Percentiles rank a stretch among this genome's conserved stretches.
phyloP scores from a whole-genome alignment of 2,113 vertebrate species.

The Sebastes schlegelii region DNA sequence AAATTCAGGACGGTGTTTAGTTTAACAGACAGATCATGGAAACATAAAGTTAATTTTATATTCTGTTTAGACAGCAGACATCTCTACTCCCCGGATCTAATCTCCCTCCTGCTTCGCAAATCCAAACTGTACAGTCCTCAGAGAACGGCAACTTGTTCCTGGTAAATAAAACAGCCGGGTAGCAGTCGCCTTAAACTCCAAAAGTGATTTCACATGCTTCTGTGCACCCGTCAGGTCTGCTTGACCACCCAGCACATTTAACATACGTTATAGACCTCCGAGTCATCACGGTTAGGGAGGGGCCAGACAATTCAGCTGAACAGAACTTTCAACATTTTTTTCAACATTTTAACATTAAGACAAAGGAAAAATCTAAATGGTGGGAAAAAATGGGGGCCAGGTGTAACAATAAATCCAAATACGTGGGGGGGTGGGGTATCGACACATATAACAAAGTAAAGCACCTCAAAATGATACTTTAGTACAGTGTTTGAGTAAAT shows the following conservation, averaged over 20 bases:
- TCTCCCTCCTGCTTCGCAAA: background rate
- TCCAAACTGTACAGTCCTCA: background rate
- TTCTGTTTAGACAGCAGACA: background rate
- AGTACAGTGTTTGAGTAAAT: too few relatives aligned
- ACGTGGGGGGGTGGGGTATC: too few relatives aligned
- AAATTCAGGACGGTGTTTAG: background rate
- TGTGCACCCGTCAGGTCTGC: background rate
- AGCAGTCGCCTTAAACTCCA: background rate
- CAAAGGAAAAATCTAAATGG: background rate
- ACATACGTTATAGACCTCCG: background rate
- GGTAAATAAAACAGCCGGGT: background rate
- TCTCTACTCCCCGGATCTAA: background rate
- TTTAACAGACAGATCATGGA: slow-evolving; percentile 3
- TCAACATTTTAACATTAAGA: background rate
- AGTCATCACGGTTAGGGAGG: background rate
- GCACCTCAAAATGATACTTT: too few relatives aligned
- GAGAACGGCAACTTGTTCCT: background rate
- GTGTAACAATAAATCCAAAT: too few relatives aligned
- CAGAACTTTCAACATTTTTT: background rate
- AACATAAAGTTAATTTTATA: slow-evolving; percentile 17
- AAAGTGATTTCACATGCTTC: background rate
- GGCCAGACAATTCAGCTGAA: background rate
- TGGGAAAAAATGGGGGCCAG: background rate
- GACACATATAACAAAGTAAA: too few relatives aligned
- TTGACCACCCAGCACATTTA: background rate